Conservation (phyloP, 1,140 invertebrate species). For the Calephelis nemesis region DNA sequence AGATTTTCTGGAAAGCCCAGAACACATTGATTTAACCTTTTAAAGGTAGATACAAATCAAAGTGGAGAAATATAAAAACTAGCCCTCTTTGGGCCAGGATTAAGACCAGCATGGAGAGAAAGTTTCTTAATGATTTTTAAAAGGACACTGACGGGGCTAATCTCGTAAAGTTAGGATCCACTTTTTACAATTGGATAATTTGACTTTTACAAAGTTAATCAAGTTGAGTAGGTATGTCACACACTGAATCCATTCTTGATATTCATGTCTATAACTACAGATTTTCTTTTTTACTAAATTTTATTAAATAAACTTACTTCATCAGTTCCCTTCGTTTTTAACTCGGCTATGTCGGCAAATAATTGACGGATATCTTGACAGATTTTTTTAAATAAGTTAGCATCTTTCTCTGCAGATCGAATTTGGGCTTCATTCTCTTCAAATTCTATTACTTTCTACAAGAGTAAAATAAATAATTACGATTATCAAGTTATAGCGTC, state of each 20-base stretch:
- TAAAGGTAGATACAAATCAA: too few relatives aligned
- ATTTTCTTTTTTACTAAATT: background rate
- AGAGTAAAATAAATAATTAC: slow-evolving; percentile 26
- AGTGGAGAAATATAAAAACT: too few relatives aligned
- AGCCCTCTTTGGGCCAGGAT: too few relatives aligned
- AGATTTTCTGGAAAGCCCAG: too few relatives aligned
- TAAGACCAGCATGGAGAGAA: too few relatives aligned
- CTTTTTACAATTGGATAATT: background rate
- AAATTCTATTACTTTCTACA: slow-evolving; percentile 82
- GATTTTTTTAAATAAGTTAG: slow-evolving; percentile 83
- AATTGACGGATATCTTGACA: slow-evolving; percentile 84
- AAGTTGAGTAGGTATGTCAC: background rate
- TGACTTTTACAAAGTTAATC: background rate
- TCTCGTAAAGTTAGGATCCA: background rate
- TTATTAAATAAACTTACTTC: slow-evolving; percentile 54
- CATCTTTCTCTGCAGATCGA: slow-evolving; percentile 84
- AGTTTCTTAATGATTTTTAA: too few relatives aligned
- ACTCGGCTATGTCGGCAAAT: slow-evolving; percentile 82
- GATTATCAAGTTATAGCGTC: background rate
- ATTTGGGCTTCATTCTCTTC: slow-evolving; percentile 87
- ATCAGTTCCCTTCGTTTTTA: slow-evolving; percentile 80
- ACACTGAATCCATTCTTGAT: too few relatives aligned
- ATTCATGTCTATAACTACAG: too few relatives aligned
- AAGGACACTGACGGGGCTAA: background rate
- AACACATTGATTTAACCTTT: too few relatives aligned